These are phyloP conservation scores for Athalia cordata DNA, from an alignment of 2,888 invertebrate genomes.

Conservation along the genomic window DNA sequence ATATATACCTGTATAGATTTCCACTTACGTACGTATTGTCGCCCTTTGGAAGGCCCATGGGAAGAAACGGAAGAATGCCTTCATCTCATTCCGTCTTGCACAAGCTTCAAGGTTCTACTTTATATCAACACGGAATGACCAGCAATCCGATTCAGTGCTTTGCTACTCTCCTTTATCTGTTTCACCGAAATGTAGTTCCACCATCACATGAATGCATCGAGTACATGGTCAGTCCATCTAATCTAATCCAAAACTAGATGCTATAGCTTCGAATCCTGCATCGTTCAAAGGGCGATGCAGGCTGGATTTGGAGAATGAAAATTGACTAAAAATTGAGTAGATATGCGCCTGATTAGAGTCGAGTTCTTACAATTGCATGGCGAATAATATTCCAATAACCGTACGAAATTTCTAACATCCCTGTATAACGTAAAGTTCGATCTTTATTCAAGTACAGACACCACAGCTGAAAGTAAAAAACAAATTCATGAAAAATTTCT, in stretches of 20 bases:
- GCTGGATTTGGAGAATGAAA: background rate
- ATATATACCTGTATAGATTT: too few species aligned
- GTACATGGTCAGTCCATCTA: constrained; percentile 37
- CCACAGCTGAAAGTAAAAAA: too few species aligned
- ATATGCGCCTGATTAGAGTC: background rate
- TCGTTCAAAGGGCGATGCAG: background rate
- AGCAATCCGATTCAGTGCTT: constrained; percentile 45
- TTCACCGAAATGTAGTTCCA: background rate
- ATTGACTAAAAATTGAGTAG: background rate
- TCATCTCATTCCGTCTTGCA: constrained; percentile 35
- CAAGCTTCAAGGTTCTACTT: background rate
- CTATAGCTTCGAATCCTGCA: background rate
- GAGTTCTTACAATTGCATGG: background rate
- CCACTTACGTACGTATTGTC: constrained; percentile 20
- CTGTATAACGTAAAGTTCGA: too few species aligned
- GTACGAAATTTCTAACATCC: too few species aligned
- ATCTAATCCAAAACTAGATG: constrained; percentile 13
- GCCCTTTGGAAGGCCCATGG: constrained; percentile 26
- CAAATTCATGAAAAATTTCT: too few species aligned
- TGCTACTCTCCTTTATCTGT: constrained; percentile 1
- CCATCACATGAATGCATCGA: constrained; percentile 26
- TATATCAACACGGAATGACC: constrained; percentile 24
- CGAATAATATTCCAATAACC: too few species aligned
- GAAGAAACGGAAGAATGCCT: constrained; percentile 27
- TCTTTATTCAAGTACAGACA: too few species aligned